phyloP scores from a whole-genome alignment of 2,113 vertebrate species.

The Mobula hypostoma region DNA sequence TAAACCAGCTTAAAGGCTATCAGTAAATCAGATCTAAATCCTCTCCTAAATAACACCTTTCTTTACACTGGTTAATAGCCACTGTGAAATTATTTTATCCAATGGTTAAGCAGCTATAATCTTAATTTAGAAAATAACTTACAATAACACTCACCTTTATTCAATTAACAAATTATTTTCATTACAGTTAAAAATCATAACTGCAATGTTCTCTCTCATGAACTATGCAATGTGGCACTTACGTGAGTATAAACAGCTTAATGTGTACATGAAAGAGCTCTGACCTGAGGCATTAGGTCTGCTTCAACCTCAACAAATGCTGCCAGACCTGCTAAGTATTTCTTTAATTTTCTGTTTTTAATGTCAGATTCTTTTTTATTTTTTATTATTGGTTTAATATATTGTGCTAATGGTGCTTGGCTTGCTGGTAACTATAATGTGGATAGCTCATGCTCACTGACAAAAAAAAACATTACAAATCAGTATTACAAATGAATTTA shows the following conservation, averaged over 20 bases:
- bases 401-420: too few species aligned
- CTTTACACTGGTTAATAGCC: slow-evolving; percentile 17
- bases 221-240: slow-evolving; percentile 7
- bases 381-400: background rate
- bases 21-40: slow-evolving; percentile 10
- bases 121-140: background rate
- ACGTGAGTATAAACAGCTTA: background rate
- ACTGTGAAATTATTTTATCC: background rate
- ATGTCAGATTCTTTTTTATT: too few species aligned
- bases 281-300: too few species aligned
- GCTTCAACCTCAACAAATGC: too few species aligned
- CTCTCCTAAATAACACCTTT: background rate
- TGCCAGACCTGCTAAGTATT: too few species aligned
- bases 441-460: background rate
- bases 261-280: background rate
- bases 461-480: background rate
- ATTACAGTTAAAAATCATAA: background rate
- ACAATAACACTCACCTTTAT: slow-evolving; percentile 12
- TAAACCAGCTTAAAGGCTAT: background rate
- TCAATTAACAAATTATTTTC: slow-evolving; percentile 28
- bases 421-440: background rate
- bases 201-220: background rate
- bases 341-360: too few species aligned
- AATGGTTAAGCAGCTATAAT: slow-evolving; percentile 18
- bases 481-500: background rate